Evolutionary conservation across 2,888 invertebrate genomes (phyloP).

Genomic region (Trypoxylon attenuatum): DNA sequence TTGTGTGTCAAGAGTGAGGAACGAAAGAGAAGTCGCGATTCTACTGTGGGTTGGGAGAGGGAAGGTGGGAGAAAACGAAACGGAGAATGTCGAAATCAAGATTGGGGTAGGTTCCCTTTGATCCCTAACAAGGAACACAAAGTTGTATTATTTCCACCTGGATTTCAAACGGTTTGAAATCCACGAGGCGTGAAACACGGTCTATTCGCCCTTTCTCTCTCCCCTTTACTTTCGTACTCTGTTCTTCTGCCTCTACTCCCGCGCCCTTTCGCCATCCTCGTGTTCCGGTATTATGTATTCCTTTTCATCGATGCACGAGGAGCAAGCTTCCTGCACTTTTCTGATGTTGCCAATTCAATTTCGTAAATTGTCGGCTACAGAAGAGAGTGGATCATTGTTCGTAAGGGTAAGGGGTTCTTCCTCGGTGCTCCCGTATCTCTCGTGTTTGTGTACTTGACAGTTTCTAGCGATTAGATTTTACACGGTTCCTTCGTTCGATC

Average conservation of each 20-base stretch:
- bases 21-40: slow-evolving; percentile 1
- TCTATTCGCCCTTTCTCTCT: slow-evolving; percentile 2
- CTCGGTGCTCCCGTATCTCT: slow-evolving; percentile 16
- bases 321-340: slow-evolving; percentile 29
- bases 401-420: slow-evolving; percentile 24
- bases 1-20: slow-evolving; percentile 19
- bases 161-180: slow-evolving; percentile 67
- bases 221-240: slow-evolving; percentile 41
- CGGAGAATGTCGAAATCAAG: slow-evolving; percentile 46
- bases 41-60: not conserved
- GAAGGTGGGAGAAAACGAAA: slow-evolving; percentile 24
- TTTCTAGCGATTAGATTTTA: slow-evolving; percentile 24
- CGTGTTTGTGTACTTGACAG: slow-evolving; percentile 43
- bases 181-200: slow-evolving; percentile 67
- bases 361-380: slow-evolving; percentile 34
- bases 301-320: slow-evolving; percentile 28
- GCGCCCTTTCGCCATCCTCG: slow-evolving; percentile 3
- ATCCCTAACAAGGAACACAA: slow-evolving; percentile 68
- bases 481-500: slow-evolving; percentile 3
- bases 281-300: slow-evolving; percentile 29
- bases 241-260: slow-evolving; percentile 31
- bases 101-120: slow-evolving; percentile 66
- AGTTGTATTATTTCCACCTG: slow-evolving; percentile 72
- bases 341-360: slow-evolving; percentile 63
- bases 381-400: too few species aligned